Conservation (phyloP, 2,113 vertebrate species). For the Rhadina sibilatrix region DNA sequence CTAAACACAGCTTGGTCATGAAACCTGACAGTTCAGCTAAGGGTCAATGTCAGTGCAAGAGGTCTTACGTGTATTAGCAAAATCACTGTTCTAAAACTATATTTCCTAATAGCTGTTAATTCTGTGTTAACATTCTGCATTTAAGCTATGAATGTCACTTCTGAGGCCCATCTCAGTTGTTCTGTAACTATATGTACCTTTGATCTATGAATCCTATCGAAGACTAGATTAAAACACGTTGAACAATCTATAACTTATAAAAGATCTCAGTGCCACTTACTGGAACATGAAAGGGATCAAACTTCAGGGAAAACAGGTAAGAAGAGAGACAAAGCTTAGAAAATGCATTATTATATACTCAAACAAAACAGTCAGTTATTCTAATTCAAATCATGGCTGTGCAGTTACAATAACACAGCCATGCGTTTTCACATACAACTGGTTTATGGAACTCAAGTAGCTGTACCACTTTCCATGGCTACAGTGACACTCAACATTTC, state of each 20-base stretch:
- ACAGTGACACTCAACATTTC: not conserved
- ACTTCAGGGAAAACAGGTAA: not conserved
- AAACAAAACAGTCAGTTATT: not conserved
- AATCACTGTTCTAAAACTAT: not conserved
- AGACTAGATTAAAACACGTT: not conserved
- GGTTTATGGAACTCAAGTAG: not conserved
- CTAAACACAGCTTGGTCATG: not conserved
- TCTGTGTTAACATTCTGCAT: not conserved
- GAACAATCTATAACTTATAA: not conserved
- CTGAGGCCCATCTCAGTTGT: not conserved
- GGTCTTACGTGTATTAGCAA: not conserved
- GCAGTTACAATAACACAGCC: not conserved
- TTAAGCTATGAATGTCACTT: not conserved
- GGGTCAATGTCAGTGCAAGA: not conserved
- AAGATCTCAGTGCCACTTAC: not conserved
- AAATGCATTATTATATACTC: accelerated
- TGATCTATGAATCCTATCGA: not conserved
- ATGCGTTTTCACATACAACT: not conserved
- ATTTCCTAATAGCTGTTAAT: not conserved
- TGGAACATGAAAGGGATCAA: not conserved
- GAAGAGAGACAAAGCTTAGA: not conserved
- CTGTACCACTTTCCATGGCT: not conserved
- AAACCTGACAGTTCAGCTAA: not conserved
- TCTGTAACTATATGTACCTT: not conserved
- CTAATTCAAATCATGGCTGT: not conserved